Base-by-base conservation (phyloP, 2,888 invertebrate genomes). In the Callimorpha dominula region DNA sequence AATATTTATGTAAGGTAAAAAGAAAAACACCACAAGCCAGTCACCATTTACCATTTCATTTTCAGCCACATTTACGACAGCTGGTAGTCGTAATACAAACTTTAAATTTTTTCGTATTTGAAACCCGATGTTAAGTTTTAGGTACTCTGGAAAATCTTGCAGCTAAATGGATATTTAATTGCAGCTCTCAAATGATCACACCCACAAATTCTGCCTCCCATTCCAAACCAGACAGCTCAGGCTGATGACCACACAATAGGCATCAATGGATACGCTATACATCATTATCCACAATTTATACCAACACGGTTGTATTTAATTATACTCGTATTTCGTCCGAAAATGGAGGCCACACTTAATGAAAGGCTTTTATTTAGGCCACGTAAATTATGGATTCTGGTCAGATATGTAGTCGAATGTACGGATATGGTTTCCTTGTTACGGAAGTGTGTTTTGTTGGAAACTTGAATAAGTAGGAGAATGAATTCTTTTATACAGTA, bases 281-380 rank as follows among this genome's bases (percentile, higher is more conserved):
- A 69, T 78, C 84, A 81, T 85, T 79, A 81, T 78, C 75, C 70
- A 69, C 74, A 77, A 80, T 81, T 81, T 73, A 77, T 68, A 71
- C 72, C 65, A 66, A 66, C 73, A 71, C 31, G 73, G 20, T 57
- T 46, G 76, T 73, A 80, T 83, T 85, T 82, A 83, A 87, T 87
- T 85, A 84, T 78, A 31, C 31, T 31, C 31, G 31, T 31, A 78
- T 81, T 83, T 79, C 78, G 77, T 66, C 75, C 74, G 74, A 78
- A 85, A 31, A 78, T 80, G 77, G 80, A 73, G 86, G 83, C 73
- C 75, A 66, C 63, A 50, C 50, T 83, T 86, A 84, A 87, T 88
- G 87, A 87, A 79, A 86, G 76, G 81, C 80, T 74, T 81, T 81
- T 83, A 86, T 86, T 88, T 80, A 75, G 87, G 83, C 77, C 80